Conservation (phyloP, 2,113 vertebrate genomes). For the Symphodus melops region DNA sequence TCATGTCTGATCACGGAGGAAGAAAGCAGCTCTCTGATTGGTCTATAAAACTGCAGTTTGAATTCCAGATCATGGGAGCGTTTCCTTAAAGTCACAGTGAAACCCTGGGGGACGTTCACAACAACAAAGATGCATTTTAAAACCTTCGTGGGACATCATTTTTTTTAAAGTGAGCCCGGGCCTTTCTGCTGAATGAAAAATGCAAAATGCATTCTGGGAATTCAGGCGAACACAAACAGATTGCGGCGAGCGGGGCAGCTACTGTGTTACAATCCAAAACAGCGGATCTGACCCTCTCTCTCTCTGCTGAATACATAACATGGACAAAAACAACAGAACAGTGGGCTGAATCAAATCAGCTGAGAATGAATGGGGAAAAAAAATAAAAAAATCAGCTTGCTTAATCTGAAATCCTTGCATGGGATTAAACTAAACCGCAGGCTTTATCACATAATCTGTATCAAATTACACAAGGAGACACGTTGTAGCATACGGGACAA, state of each 20-base stretch:
- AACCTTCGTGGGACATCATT: neutral
- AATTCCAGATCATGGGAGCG: neutral
- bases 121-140: slow-evolving; percentile 5
- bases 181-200: slow-evolving; percentile 38
- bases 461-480: slow-evolving; percentile 49
- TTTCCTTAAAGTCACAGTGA: neutral
- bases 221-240: slow-evolving; percentile 22
- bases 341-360: slow-evolving; percentile 21
- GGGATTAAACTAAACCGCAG: slow-evolving; percentile 73
- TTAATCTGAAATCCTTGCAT: slow-evolving; percentile 55
- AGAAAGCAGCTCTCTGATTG: too few relatives aligned
- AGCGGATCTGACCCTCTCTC: slow-evolving; percentile 4
- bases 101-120: neutral
- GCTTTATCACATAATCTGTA: slow-evolving; percentile 71
- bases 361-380: neutral
- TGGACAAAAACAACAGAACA: slow-evolving; percentile 13
- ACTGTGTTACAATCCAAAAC: slow-evolving; percentile 7
- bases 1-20: too few relatives aligned
- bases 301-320: neutral
- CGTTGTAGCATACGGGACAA: slow-evolving; percentile 51
- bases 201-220: slow-evolving; percentile 16
- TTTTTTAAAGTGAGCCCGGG: slow-evolving; percentile 22
- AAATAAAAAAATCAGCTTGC: slow-evolving; percentile 52
- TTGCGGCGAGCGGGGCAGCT: neutral
- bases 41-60: too few relatives aligned